A percentile compares a stretch with the other conserved stretches of the same genome.
phyloP scores from a whole-genome alignment of 2,797 vertebrate genomes.

The Cyclura pinguis region DNA sequence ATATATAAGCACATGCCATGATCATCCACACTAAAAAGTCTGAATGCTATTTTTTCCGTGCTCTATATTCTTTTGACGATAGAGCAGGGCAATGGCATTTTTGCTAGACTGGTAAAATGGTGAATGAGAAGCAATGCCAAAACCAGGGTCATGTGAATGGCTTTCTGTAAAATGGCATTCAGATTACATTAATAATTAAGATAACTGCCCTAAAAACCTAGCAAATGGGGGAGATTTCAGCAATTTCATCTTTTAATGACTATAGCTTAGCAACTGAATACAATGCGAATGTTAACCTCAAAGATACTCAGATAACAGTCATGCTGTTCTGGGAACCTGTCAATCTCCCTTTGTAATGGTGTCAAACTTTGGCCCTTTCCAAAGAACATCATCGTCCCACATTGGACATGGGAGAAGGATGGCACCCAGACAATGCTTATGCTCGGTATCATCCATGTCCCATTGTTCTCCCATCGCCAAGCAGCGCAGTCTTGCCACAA shows the following conservation, averaged over 20 bases:
- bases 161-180: background rate
- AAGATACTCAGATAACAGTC: background rate
- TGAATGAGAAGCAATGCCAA: background rate
- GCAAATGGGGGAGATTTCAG: too few species aligned
- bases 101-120: background rate
- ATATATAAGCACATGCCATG: background rate
- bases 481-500: too few species aligned
- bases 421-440: too few species aligned
- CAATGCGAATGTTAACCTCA: background rate
- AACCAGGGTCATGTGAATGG: background rate
- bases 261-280: background rate
- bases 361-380: background rate
- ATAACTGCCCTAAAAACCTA: background rate
- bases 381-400: too few species aligned
- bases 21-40: background rate
- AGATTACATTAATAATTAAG: background rate
- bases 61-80: background rate
- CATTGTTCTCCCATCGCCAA: too few species aligned
- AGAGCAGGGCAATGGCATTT: too few species aligned
- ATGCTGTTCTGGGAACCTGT: background rate
- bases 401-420: too few species aligned
- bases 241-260: background rate
- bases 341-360: background rate
- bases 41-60: background rate
- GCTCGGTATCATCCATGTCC: too few species aligned